These are phyloP conservation scores for Lucifuga dentata DNA, from an alignment of 2,113 vertebrate genomes.

Conservation along the genomic window DNA sequence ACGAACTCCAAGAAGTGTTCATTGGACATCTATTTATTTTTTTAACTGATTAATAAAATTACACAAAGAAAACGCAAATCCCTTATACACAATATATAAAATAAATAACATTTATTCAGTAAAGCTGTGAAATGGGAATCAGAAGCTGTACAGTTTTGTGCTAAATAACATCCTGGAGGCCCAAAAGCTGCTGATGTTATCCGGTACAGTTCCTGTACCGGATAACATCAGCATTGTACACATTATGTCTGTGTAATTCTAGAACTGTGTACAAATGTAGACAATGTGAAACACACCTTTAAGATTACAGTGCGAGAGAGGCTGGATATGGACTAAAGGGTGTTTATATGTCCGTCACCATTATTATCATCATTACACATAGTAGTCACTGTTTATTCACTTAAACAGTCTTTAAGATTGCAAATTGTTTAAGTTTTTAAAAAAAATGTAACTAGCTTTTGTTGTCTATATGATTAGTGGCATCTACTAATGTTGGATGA, in stretches of 20 bases:
- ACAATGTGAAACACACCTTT: constrained; percentile 4
- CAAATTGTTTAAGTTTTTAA: not conserved
- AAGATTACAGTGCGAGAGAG: constrained; percentile 5
- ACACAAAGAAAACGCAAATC: constrained; percentile 51
- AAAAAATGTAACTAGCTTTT: too few species aligned
- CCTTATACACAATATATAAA: constrained; percentile 61
- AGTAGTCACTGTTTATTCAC: constrained; percentile 19
- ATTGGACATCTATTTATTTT: constrained; percentile 67
- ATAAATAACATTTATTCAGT: constrained; percentile 68
- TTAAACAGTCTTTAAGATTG: constrained; percentile 20
- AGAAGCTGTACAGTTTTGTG: constrained; percentile 26
- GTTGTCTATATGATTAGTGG: not conserved
- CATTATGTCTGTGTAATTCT: too few species aligned
- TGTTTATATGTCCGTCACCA: not conserved
- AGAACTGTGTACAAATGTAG: not conserved
- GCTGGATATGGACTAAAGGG: constrained; percentile 11
- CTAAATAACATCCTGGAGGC: not conserved
- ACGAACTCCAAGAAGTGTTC: constrained; percentile 3
- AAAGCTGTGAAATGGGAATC: constrained; percentile 56
- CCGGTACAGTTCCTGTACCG: not conserved
- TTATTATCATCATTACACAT: constrained; percentile 4
- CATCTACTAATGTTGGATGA: not conserved
- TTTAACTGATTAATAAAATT: constrained; percentile 59
- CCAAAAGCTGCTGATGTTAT: not conserved
- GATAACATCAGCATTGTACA: too few species aligned